Base-by-base conservation (phyloP, 53 echinoderm and acorn worm genomes). In the Hippasteria phrygiana region DNA sequence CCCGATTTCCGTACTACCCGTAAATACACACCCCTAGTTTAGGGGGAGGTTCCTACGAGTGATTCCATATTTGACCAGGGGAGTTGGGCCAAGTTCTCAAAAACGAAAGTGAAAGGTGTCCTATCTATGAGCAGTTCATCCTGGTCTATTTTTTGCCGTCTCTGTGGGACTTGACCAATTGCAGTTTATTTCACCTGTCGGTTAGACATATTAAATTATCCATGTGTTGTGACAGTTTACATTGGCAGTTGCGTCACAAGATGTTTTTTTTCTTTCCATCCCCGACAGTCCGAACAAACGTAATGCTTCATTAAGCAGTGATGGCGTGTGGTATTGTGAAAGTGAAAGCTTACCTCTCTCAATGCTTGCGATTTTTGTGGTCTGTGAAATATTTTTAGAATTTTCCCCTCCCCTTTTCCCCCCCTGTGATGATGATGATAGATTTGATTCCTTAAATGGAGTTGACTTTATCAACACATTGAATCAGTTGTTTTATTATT, bases 361-460 rank as follows among this genome's bases (percentile, higher is more conserved):
- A 16, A 82, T 75, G 75, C 29, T 64, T 82, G 45, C 4, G 82
- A 66, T 82, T 82, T 82, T 82, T 45, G 82, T 82, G 82, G 82
- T 82, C 82, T 17, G 82, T 26, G 43, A 63, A 64, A 63, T 43
- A 82, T 82, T 63, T 42, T 82, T 64, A 64, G 66, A 82, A 82
- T 82, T 55, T 51, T 28, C 5, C 42, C 18, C 43, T 62, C 17
- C 37, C 69, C 33, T 26, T 26, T 2, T 10, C 14, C 37, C 36
- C 34, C 13, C 37, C 36, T 26, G 14, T 1, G 6, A 1, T 22
- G 29, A 26, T 11, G 64, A 42, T 82, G 82, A 63, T 82, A 5
- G 82, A 45, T 82, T 45, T 46, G 82, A 82, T 43, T 64, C 82
- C 82, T 64, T 80, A 80, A 80, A 80, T 40, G 80, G 80, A n/a